phyloP scores from a whole-genome alignment of 2,113 vertebrate genomes.

The Chamaea fasciata region DNA sequence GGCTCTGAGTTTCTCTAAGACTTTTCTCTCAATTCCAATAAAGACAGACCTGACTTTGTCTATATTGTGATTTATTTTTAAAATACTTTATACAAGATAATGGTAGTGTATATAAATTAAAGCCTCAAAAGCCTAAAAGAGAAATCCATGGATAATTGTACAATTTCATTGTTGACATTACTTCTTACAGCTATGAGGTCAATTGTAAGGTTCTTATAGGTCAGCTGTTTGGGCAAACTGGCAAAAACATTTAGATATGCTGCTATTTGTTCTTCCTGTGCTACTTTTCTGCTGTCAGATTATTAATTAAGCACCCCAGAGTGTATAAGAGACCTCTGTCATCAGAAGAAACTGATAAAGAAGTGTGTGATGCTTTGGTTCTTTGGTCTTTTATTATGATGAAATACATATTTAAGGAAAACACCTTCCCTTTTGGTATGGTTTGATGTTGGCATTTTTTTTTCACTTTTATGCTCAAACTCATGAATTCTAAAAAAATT shows the following conservation, averaged over 20 bases:
- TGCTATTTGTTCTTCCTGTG: neutral
- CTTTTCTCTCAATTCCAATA: neutral
- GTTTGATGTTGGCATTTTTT: neutral
- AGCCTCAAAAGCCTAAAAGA: neutral
- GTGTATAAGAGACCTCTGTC: neutral
- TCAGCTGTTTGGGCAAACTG: neutral
- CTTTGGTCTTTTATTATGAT: neutral
- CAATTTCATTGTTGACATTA: neutral
- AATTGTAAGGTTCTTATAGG: neutral
- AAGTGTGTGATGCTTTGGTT: neutral
- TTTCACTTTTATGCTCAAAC: neutral
- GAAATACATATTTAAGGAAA: neutral
- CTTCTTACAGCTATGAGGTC: neutral
- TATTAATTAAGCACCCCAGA: neutral
- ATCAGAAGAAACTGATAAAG: neutral
- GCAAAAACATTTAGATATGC: neutral
- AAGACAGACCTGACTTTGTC: neutral
- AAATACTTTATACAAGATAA: neutral
- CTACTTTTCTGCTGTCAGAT: neutral
- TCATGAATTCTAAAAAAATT: neutral
- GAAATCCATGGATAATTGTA: neutral
- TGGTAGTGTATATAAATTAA: neutral
- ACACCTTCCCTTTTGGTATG: neutral
- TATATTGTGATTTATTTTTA: neutral
- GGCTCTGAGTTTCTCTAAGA: neutral